Evolutionary conservation across 2,113 vertebrate species (phyloP).

Genomic region (Melanotaenia duboulayi): DNA sequence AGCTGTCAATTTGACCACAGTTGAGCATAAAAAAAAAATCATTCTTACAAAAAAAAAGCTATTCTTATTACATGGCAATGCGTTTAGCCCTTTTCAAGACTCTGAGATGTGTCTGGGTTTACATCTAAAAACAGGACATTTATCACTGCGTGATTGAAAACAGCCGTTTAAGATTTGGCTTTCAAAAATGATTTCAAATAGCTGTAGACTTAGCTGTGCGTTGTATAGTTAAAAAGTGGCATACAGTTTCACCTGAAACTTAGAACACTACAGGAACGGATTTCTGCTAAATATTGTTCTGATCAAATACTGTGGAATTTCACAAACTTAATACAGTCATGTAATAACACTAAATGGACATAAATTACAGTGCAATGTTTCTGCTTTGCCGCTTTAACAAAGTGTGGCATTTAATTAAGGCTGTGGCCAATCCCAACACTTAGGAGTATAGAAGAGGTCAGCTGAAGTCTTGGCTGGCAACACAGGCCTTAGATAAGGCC

Average conservation of each 20-base stretch:
- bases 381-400: constrained; percentile 43
- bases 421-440: constrained; percentile 37
- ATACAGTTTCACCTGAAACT: constrained; percentile 10
- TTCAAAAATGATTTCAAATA: not conserved
- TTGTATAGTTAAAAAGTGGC: constrained; percentile 19
- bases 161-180: not conserved
- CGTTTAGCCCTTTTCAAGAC: constrained; percentile 36
- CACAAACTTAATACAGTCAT: constrained; percentile 18
- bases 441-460: constrained; percentile 18
- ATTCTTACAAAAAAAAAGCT: constrained; percentile 1
- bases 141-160: constrained; percentile 19
- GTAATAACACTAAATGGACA: constrained; percentile 50
- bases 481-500: constrained; percentile 17
- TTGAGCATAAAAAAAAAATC: not conserved
- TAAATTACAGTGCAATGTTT: constrained; percentile 68
- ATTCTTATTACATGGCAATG: not conserved
- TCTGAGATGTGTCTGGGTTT: not conserved
- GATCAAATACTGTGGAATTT: constrained; percentile 37
- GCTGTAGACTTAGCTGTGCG: constrained; percentile 10
- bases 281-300: constrained; percentile 9
- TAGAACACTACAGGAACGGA: constrained; percentile 1
- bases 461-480: constrained; percentile 29
- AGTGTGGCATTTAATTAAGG: constrained; percentile 44
- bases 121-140: not conserved
- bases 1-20: not conserved